Base-by-base conservation (phyloP, 2,113 vertebrate species). In the Coracopsis vasa region DNA sequence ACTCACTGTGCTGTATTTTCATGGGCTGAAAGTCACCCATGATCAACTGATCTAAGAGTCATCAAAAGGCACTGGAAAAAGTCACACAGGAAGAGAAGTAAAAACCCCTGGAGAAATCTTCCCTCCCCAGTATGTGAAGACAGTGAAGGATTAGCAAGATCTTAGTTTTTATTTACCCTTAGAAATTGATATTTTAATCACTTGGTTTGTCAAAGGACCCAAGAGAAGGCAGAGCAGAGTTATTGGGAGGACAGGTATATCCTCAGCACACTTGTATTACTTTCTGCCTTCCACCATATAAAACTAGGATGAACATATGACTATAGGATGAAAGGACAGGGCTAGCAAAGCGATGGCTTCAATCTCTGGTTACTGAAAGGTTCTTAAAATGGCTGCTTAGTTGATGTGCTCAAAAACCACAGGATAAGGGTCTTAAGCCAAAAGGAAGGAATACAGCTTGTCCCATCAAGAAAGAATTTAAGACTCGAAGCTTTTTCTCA, bases 11-110 rank as follows among this genome's bases (percentile, higher is more conserved):
- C 78, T 86, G 71, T 78, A 58, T 79, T 95, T 95, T 95, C 74
- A 62, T 56, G 91, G 80, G 73, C 90, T 91, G 48, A 81, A 93
- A 96, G 88, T 96, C 84, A 94, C 61, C 79, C 78, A 53, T 65
- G 41, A 70, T 67, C 86, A 71, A 39, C 3, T 9, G 61, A 88
- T 53, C 35, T 19, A 86, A 89, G 62, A 74, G 15, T 81, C 45
- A 45, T 17, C 23, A 11, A 16, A 50, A 69, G 77, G 4, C 21
- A 58, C 56, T 24, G 14, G 18, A 20, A 37, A 17, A 65, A 39
- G 5, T 50, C 27, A 35, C 28, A 27, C 6, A 35, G 20, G 39
- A 72, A 93, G 16, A 28, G 41, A 80, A 91, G 33, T 48, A 60
- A 88, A 89, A 93, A 47, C 20, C 20, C 35, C 71, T 70, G 25